Base-by-base conservation (phyloP, 2,888 invertebrate genomes). In the Eutolmus rufibarbis region DNA sequence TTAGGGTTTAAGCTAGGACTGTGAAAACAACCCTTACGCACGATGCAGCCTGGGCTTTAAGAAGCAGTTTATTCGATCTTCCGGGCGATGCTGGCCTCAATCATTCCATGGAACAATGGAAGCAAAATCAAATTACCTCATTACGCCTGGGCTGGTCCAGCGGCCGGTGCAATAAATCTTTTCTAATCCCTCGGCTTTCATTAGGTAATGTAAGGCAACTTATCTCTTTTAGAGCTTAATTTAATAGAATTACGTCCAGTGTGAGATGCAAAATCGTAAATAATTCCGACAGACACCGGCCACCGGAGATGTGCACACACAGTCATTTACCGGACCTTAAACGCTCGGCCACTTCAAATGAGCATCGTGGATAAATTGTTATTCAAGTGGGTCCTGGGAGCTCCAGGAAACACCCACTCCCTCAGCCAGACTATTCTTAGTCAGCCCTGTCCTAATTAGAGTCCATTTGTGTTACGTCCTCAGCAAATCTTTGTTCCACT, bases 151-250 rank as follows among this genome's bases (percentile, higher is more conserved):
- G 31, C 7, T 16, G 23, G 51, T 31, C 31, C 28, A 51, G 23
- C 28, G 19, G 31, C 12, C n/a, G 51, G 14, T 56, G 81, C 81
- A 56, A 56, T 82, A 82, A 82, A 82, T 82, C 81, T 82, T 82
- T 56, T 82, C 43, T 51, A 82, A 82, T 82, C 81, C 81, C 81
- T 82, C 31, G 28, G 81, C 81, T 82, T 82, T 82, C 56, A 56
- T 82, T 82, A 82, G 81, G 81, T 82, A 82, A 82, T 82, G 81
- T 82, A 56, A 56, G 37, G 81, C 46, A 82, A 82, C 56, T 82
- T 82, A 82, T 82, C 81, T 82, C 81, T 56, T 78, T 46, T 40
- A 28, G 78, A 40, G 46, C 76, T 34, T 43, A 37, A 78, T 78
- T 23, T 78, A 78, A 46, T 46, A 78, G 78, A 78, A 78, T 78